Evolutionary conservation across 1,140 invertebrate species (phyloP), one percentile per base, ranked within the genome.

Genomic region (Manduca sexta): DNA sequence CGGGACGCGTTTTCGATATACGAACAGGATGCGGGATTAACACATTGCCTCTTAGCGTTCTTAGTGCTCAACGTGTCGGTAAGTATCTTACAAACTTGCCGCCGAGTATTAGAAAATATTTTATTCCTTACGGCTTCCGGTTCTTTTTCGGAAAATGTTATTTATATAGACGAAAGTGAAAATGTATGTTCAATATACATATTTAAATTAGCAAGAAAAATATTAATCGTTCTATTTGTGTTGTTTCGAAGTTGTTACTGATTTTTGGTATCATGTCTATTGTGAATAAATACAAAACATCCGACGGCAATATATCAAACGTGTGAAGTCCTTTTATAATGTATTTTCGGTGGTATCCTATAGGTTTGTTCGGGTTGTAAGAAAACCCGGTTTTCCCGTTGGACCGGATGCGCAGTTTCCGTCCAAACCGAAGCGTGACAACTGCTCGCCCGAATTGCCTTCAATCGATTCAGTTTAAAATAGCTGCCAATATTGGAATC

Each of bases 11-110:
- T 52, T 52, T 47, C 66, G 65, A 68, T 71, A 79, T 74, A 67
- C 62, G 21, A 26, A 8, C 21, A 26, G 21, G 56, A 65, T 64
- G 60, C 60, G 42, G 73, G 80, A 80, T 81, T 81, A 84, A 63
- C 64, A 60, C 60, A 60, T 53, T 60, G 57, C 68, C 69, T 69
- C 65, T 74, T 80, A 74, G 58, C 62, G 63, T 56, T 66, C 42
- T 68, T 50, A 70, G 60, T 59, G 41, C 60, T 70, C 50, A 47
- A 69, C 60, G 61, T 64, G 62, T 65, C 50, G 33, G 39, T 62
- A 72, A 69, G 66, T 60, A 65, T 61, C 66, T 69, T 59, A 56
- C 21, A 17, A 47, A 52, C 45, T 49, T 45, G 30, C 15, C n/a
- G 49, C 34, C 37, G 35, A 40, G 38, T 57, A 38, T 39, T 10